Evolutionary conservation across 2,888 invertebrate species (phyloP).

Genomic region (Zygogramma bicolorata): DNA sequence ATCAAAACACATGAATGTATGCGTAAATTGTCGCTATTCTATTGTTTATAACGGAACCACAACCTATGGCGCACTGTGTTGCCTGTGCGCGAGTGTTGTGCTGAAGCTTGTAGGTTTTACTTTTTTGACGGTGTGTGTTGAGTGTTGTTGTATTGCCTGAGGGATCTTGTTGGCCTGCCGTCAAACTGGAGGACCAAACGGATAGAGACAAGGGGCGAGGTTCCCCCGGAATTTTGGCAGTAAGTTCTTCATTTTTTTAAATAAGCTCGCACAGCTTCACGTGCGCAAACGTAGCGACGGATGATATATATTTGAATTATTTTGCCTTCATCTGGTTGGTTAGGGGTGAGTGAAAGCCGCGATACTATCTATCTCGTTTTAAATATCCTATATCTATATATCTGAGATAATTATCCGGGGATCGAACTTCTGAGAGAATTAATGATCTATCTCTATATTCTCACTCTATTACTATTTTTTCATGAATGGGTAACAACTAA

Average conservation of each 20-base stretch:
- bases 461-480: no score
- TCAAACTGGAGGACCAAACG: constrained; percentile 66
- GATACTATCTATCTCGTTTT: background rate
- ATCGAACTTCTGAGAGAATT: background rate
- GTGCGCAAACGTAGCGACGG: background rate
- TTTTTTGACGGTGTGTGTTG: constrained; percentile 35
- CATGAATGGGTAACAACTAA: no score
- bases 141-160: constrained; percentile 43
- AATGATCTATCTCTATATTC: background rate
- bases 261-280: background rate
- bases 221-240: constrained; percentile 66
- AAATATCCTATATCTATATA: background rate
- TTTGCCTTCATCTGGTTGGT: background rate
- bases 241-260: constrained; percentile 59
- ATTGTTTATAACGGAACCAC: constrained; percentile 34
- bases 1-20: constrained; percentile 68
- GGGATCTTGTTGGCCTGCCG: constrained; percentile 43
- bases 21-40: constrained; percentile 38
- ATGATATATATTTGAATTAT: background rate
- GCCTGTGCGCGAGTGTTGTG: constrained; percentile 46
- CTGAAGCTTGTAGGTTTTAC: constrained; percentile 23
- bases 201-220: constrained; percentile 67
- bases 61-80: constrained; percentile 42
- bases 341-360: background rate
- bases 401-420: background rate